Percentiles rank a stretch among this genome's conserved stretches.
These are phyloP conservation scores for Andrena cerasifolii DNA, from an alignment of 1,140 invertebrate genomes.

Conservation along the genomic window DNA sequence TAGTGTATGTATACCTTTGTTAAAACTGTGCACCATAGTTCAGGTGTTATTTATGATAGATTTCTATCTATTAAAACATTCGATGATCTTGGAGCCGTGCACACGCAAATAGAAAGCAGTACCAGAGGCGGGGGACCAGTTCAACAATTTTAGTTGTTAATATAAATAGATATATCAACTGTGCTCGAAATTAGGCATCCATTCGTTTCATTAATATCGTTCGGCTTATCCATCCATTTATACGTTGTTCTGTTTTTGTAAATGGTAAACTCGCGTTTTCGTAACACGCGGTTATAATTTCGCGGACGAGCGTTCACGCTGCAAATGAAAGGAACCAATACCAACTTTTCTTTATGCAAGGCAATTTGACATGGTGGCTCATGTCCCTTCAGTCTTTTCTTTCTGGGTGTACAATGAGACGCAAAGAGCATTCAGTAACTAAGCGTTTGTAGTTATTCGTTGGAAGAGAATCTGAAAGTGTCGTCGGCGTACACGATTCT, in stretches of 20 bases:
- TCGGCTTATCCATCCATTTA: background rate
- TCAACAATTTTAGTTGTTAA: constrained; percentile 43
- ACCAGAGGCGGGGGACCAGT: constrained; percentile 52
- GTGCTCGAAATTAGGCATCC: constrained; percentile 81
- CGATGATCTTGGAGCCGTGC: constrained; percentile 56
- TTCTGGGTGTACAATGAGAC: constrained; percentile 1
- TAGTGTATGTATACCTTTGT: too few species aligned
- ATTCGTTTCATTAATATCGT: constrained; percentile 21
- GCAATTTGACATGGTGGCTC: constrained; percentile 65
- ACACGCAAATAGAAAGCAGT: constrained; percentile 44
- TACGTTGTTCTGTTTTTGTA: background rate
- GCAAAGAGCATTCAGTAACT: constrained; percentile 2
- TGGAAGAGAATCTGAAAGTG: background rate
- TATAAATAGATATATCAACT: constrained; percentile 44
- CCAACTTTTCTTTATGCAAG: constrained; percentile 80
- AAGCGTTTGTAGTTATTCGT: constrained; percentile 22
- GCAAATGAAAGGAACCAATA: constrained; percentile 19
- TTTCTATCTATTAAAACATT: constrained; percentile 49
- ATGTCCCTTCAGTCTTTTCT: constrained; percentile 24
- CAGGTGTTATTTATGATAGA: constrained; percentile 52
- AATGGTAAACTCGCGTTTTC: background rate
- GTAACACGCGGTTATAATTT: background rate
- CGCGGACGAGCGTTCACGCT: background rate
- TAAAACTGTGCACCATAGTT: constrained; percentile 69
- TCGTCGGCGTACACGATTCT: constrained; percentile 2